Percentiles rank a stretch among this genome's conserved stretches.
phyloP scores from a whole-genome alignment of 2,113 vertebrate species.

The Heteronetta atricapilla region DNA sequence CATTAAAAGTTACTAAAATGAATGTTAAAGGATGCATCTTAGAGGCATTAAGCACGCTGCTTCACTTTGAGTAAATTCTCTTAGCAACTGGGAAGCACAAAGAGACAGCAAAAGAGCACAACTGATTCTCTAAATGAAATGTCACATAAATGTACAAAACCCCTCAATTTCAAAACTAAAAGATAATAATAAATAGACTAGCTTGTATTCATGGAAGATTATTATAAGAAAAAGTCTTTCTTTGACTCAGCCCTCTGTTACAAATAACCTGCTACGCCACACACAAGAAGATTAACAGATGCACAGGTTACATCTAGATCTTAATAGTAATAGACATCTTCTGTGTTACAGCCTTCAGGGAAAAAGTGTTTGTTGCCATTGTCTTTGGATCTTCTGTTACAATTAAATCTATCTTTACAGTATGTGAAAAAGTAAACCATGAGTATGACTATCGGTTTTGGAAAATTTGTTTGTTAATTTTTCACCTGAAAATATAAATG shows the following conservation, averaged over 20 bases:
- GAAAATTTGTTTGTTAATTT: background rate
- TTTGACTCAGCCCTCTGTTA: constrained; percentile 18
- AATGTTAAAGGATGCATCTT: background rate
- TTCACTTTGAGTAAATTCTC: background rate
- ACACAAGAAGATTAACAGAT: constrained; percentile 41
- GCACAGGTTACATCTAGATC: constrained; percentile 22
- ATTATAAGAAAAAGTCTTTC: background rate
- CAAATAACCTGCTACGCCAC: constrained; percentile 24
- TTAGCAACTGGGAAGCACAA: background rate
- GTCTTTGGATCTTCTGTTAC: background rate
- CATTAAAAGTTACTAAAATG: background rate
- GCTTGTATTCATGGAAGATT: background rate
- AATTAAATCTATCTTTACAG: background rate
- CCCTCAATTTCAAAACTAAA: background rate
- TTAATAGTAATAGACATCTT: constrained; percentile 51
- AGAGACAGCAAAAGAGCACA: background rate
- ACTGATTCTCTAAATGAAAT: background rate
- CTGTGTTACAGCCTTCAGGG: constrained; percentile 13
- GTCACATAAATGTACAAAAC: background rate
- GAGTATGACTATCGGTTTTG: background rate
- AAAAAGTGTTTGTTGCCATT: background rate
- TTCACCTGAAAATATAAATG: background rate
- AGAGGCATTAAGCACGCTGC: background rate
- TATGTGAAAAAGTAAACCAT: background rate
- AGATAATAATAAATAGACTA: background rate